Conservation (phyloP, 2,888 invertebrate genomes). For the Leptinotarsa tumamoca region DNA sequence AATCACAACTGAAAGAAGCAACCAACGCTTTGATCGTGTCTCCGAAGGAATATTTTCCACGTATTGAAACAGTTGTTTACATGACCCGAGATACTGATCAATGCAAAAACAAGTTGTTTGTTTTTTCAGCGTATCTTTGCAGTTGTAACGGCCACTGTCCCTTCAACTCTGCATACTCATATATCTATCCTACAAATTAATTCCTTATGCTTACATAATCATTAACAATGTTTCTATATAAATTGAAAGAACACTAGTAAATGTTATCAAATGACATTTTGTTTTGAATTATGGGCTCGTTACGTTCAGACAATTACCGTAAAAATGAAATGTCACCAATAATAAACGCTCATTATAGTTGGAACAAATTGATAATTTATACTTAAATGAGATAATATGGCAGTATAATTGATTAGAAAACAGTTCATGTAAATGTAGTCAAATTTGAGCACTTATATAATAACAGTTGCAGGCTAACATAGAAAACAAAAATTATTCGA, state of each 20-base stretch:
- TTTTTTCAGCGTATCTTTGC: background rate
- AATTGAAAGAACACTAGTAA: background rate
- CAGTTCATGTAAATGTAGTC: no score
- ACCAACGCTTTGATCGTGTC: no score
- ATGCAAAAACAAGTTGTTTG: background rate
- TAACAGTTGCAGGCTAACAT: no score
- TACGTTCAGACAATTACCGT: background rate
- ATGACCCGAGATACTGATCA: background rate
- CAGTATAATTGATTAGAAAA: no score
- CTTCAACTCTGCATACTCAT: background rate
- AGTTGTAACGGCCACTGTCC: background rate
- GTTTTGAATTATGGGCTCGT: slow-evolving; percentile 14
- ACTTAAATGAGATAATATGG: background rate
- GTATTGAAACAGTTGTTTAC: background rate
- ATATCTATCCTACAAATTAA: background rate
- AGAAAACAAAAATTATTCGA: no score
- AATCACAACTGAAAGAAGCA: no score
- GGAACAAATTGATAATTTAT: background rate
- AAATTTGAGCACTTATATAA: no score
- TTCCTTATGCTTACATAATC: slow-evolving; percentile 8
- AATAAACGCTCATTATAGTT: background rate
- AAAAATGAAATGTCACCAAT: slow-evolving; percentile 2
- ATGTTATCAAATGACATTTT: slow-evolving; percentile 14
- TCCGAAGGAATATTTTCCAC: background rate
- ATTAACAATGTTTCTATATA: background rate